Base-by-base conservation (phyloP, 2,113 vertebrate genomes). In the Gnathonemus longibarbis region DNA sequence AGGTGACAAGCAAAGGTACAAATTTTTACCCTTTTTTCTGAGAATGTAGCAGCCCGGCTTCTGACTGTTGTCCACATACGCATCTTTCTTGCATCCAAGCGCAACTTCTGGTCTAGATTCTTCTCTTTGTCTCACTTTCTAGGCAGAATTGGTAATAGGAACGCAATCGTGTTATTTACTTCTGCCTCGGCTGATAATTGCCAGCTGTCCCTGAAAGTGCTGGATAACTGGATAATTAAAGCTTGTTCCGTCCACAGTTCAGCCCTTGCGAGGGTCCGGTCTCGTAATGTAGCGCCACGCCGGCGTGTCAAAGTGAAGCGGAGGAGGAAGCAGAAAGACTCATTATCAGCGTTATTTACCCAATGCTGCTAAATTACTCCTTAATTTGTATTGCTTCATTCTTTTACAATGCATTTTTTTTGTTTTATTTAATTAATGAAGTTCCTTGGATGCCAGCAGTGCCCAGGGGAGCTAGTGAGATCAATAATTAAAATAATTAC, bases 401-500 rank as follows among this genome's bases (percentile, higher is more conserved):
- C 5, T 35, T 48, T 84, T 84, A 1, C 21, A 48, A 45, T 7
- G 1, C 17, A 11, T 27, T 27, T 45, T 80, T 77, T 83, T 83
- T 21, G 19, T 84, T 46, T 48, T 87, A 35, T 53, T 87, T 87
- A 50, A 53, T 87, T 31, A 53, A 48, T 87, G 27, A 52, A 35
- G 27, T 39, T 87, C 85, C 85, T 87, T 87, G 15, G 27, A 87
- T 35, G 48, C 50, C 27, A 31, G 50, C 7, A 56, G 27, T 35
- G 17, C 85, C 19, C n/a, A 13, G 50, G 31, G 50, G 35, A 53
- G n/a, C 27, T 53, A 39, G 10, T 87, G 85, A 53, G 85, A 53
- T 87, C 49, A 39, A 53, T 53, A 48, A 87, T 53, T 87, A 35
- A 53, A 84, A 87, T 87, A 87, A 53, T 87, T 53, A 87, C 50